Percentiles rank a stretch among this genome's conserved stretches.
phyloP scores from a whole-genome alignment of 2,113 vertebrate genomes.

The Salvelinus fontinalis region DNA sequence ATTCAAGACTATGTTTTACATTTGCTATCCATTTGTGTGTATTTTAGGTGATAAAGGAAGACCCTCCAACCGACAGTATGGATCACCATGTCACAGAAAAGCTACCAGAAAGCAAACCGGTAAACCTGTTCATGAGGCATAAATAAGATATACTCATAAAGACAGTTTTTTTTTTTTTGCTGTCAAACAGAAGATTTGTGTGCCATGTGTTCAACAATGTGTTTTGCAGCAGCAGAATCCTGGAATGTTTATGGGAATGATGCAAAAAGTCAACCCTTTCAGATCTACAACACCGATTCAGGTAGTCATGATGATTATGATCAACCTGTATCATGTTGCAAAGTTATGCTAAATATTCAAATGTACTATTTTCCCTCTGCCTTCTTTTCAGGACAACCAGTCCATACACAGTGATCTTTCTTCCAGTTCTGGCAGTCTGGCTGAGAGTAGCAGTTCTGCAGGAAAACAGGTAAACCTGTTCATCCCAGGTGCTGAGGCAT shows the following conservation, averaged over 20 bases:
- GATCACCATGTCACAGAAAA: too few relatives aligned
- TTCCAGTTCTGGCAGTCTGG: constrained; percentile 48
- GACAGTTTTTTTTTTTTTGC: too few relatives aligned
- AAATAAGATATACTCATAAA: too few relatives aligned
- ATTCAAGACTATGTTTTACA: too few relatives aligned
- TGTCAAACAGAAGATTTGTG: neutral
- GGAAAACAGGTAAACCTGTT: constrained; percentile 43
- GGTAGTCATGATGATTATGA: neutral
- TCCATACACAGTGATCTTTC: constrained; percentile 14
- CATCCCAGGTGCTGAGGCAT: too few relatives aligned
- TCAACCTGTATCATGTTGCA: neutral
- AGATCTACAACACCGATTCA: neutral
- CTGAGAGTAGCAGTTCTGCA: constrained; percentile 28
- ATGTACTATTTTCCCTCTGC: neutral
- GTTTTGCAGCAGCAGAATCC: neutral
- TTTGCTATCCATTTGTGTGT: too few relatives aligned
- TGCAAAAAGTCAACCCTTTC: constrained; percentile 6
- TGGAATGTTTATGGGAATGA: constrained; percentile 13
- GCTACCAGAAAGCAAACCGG: too few relatives aligned
- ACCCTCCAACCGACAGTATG: too few relatives aligned
- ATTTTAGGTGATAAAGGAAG: too few relatives aligned
- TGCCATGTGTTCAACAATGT: neutral
- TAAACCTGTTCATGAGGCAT: too few relatives aligned
- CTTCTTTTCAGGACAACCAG: constrained; percentile 28
- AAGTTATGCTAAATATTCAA: neutral